phyloP scores from a whole-genome alignment of 2,113 vertebrate genomes.

The Otus sunia region DNA sequence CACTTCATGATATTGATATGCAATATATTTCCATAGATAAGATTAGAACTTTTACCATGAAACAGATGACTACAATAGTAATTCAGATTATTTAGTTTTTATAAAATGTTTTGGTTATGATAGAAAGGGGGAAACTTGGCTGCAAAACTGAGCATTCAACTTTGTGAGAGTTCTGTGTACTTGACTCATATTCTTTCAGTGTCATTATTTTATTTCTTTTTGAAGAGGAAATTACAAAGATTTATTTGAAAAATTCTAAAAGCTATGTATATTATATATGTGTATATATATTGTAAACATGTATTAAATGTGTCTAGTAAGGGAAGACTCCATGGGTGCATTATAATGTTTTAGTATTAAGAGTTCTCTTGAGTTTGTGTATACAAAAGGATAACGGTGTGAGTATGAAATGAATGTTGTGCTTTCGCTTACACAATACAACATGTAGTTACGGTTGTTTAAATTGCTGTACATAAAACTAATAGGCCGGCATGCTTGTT shows the following conservation, averaged over 20 bases:
- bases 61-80: conserved; percentile 63
- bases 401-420: conserved; percentile 74
- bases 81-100: conserved; percentile 74
- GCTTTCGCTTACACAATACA: conserved; percentile 76
- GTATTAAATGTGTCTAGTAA: conserved; percentile 82
- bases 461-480: conserved; percentile 80
- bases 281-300: conserved; percentile 83
- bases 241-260: conserved; percentile 82
- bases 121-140: conserved; percentile 60
- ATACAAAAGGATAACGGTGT: conserved; percentile 69
- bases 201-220: conserved; percentile 77
- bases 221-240: conserved; percentile 70
- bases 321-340: conserved; percentile 76
- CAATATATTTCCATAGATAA: conserved; percentile 75
- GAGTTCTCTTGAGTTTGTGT: conserved; percentile 71
- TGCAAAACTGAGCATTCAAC: conserved; percentile 72
- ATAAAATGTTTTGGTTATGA: conserved; percentile 69
- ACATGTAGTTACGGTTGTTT: conserved; percentile 76
- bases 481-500: conserved; percentile 80
- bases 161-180: conserved; percentile 74
- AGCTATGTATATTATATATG: conserved; percentile 83
- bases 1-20: conserved; percentile 66
- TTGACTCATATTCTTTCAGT: conserved; percentile 73
- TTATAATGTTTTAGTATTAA: conserved; percentile 81
- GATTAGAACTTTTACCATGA: conserved; percentile 63